phyloP scores from a whole-genome alignment of 1,140 invertebrate species.

The Drosophila simulans region DNA sequence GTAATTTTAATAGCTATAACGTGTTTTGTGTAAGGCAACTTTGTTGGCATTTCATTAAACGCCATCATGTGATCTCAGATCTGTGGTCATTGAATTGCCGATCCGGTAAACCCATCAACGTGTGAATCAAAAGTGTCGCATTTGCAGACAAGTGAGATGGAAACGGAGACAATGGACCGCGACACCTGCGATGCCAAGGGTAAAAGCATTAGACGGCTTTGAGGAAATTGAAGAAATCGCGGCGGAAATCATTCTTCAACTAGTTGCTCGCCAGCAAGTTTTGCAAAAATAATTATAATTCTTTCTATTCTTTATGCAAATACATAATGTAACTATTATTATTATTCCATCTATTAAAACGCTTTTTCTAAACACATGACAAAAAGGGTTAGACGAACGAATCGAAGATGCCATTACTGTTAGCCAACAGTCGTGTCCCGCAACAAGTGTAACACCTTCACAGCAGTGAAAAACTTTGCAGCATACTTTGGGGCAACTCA shows the following conservation, averaged over 20 bases:
- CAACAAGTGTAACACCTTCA: background rate
- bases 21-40: slow-evolving; percentile 3
- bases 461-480: slow-evolving; percentile 10
- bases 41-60: slow-evolving; percentile 11
- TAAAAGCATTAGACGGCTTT: slow-evolving; percentile 32
- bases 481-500: slow-evolving; percentile 63
- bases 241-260: background rate
- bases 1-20: slow-evolving; percentile 20
- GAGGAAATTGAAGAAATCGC: background rate
- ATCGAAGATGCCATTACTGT: background rate
- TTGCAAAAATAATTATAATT: background rate
- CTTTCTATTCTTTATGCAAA: background rate
- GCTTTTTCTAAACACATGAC: background rate
- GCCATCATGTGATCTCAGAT: slow-evolving; percentile 38
- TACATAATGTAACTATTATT: no score
- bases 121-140: slow-evolving; percentile 48
- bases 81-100: slow-evolving; percentile 23
- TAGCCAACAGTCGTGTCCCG: slow-evolving; percentile 24
- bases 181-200: slow-evolving; percentile 25
- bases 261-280: background rate
- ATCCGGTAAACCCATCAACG: slow-evolving; percentile 19
- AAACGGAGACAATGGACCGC: slow-evolving; percentile 31
- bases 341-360: background rate
- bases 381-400: no score
- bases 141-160: slow-evolving; percentile 32